These are phyloP conservation scores for Agrilus mali DNA, from an alignment of 2,888 invertebrate genomes.

Conservation along the genomic window DNA sequence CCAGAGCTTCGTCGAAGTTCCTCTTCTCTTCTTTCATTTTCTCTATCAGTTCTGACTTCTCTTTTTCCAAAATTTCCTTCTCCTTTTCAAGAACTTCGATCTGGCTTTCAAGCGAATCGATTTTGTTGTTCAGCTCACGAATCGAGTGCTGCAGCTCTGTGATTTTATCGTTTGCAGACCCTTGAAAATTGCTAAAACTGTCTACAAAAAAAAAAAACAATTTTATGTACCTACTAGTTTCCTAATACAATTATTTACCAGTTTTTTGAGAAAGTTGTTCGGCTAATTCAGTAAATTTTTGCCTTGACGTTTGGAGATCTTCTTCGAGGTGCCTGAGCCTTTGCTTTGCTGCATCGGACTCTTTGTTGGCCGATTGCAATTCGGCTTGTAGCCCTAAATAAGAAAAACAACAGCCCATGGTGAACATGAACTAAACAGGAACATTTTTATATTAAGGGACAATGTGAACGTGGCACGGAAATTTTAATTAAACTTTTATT, in stretches of 20 bases:
- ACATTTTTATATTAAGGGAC: not conserved
- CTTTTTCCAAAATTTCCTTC: slow-evolving; percentile 33
- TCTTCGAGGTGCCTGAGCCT: slow-evolving; percentile 47
- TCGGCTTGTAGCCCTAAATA: slow-evolving; percentile 50
- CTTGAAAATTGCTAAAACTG: slow-evolving; percentile 23
- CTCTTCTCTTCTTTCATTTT: slow-evolving; percentile 39
- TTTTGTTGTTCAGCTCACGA: slow-evolving; percentile 36
- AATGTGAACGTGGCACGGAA: not conserved
- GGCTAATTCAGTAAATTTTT: slow-evolving; percentile 44
- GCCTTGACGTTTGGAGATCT: slow-evolving; percentile 44
- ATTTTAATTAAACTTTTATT: not conserved
- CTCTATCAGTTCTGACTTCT: slow-evolving; percentile 27
- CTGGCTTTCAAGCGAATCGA: slow-evolving; percentile 37
- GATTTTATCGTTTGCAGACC: slow-evolving; percentile 28
- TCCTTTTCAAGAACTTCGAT: slow-evolving; percentile 36
- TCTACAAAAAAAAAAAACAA: slow-evolving; percentile 16
- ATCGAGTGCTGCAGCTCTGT: slow-evolving; percentile 37
- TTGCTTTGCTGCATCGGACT: slow-evolving; percentile 48
- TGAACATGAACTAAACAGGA: slow-evolving; percentile 2
- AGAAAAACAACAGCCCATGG: slow-evolving; percentile 15
- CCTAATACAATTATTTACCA: slow-evolving; percentile 31
- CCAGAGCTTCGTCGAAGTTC: slow-evolving; percentile 43
- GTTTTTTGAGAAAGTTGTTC: slow-evolving; percentile 45
- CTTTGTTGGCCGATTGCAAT: slow-evolving; percentile 51
- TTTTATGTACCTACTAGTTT: not conserved